These are phyloP conservation scores for Alectura lathami DNA, from an alignment of 2,113 vertebrate species.

Conservation along the genomic window DNA sequence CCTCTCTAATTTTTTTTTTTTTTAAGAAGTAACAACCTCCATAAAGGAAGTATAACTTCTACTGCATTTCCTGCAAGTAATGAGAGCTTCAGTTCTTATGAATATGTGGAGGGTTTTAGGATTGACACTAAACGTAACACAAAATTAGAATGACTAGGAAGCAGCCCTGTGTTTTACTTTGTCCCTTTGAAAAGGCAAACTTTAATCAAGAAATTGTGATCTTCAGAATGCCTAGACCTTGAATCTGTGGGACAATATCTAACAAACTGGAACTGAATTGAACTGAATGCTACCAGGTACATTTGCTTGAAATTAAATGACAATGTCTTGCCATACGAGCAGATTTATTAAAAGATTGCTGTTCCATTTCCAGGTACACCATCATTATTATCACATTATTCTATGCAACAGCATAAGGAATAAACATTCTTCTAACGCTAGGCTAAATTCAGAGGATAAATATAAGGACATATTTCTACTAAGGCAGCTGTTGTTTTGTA, in stretches of 20 bases:
- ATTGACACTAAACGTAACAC: not conserved
- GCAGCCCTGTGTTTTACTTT: not conserved
- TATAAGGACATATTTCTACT: slow-evolving; percentile 1
- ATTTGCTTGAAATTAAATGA: slow-evolving; percentile 4
- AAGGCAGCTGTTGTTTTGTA: not conserved
- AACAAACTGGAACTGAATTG: not conserved
- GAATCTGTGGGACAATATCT: not conserved
- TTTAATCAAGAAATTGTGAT: not conserved
- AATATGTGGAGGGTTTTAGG: not conserved
- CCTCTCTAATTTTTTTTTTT: not conserved
- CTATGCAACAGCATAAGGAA: not conserved
- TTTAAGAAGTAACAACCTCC: not conserved
- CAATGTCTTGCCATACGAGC: not conserved
- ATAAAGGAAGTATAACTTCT: not conserved
- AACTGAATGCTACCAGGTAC: not conserved
- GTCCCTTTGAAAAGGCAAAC: not conserved
- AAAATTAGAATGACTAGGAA: not conserved
- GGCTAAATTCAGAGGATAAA: slow-evolving; percentile 27
- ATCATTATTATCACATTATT: not conserved
- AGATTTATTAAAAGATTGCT: slow-evolving; percentile 18
- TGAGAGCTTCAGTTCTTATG: not conserved
- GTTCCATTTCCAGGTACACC: not conserved
- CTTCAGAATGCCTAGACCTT: not conserved
- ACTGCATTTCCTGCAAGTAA: not conserved
- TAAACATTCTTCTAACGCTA: not conserved